Evolutionary conservation across 2,113 vertebrate genomes (phyloP).

Genomic region (Microcebus jonahi): DNA sequence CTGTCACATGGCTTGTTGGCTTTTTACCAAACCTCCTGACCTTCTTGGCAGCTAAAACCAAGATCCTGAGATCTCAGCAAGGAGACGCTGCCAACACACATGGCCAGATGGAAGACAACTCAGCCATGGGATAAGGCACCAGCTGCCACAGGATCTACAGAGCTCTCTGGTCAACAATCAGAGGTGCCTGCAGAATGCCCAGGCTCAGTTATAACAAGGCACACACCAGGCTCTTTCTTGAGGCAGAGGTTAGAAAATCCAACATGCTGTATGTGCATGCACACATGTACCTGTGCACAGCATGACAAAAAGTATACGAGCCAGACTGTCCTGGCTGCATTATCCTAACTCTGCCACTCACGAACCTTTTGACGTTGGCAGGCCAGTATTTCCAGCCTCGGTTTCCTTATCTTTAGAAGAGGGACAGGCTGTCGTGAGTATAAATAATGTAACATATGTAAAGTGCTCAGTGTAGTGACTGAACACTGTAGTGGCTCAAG

Average conservation of each 20-base stretch:
- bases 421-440: background rate
- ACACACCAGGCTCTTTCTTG: background rate
- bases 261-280: background rate
- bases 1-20: rapidly evolving
- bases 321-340: background rate
- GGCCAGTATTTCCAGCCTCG: background rate
- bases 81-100: background rate
- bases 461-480: background rate
- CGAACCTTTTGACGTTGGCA: background rate
- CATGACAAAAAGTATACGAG: background rate
- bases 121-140: background rate
- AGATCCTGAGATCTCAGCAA: background rate
- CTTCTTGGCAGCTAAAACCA: background rate
- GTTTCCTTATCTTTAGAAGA: constrained; percentile 1
- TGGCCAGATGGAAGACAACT: background rate
- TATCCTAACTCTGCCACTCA: background rate
- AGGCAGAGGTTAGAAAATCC: background rate
- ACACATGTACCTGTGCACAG: background rate
- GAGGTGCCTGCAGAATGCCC: background rate
- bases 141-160: background rate
- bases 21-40: background rate
- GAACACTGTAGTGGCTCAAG: background rate
- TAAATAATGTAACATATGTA: background rate
- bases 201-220: background rate
- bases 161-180: background rate